Percentiles rank a stretch among this genome's conserved stretches.
These are phyloP conservation scores for Corythaeola cristata DNA, from an alignment of 2,113 vertebrate genomes.

Conservation along the genomic window DNA sequence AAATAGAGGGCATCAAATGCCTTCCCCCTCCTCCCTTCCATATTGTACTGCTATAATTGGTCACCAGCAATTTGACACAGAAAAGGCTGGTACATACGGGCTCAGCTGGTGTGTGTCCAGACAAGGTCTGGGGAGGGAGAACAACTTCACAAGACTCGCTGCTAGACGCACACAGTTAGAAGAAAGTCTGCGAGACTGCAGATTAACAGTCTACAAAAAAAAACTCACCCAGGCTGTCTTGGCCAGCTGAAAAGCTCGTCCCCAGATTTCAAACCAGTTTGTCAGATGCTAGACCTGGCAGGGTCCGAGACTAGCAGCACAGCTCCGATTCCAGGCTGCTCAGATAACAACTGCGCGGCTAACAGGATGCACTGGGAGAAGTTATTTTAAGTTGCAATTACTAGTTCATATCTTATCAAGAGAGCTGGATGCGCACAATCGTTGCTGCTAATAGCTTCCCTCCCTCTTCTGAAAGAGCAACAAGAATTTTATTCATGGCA, in stretches of 20 bases:
- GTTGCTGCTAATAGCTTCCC: background rate
- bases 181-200: background rate
- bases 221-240: background rate
- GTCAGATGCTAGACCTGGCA: background rate
- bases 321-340: background rate
- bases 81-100: accelerated
- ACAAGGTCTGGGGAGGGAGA: background rate
- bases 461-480: background rate
- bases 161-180: background rate
- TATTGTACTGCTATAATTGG: background rate
- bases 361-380: background rate
- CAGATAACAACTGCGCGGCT: background rate
- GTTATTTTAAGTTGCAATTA: conserved; percentile 36
- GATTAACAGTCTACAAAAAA: background rate
- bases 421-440: background rate
- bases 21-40: background rate
- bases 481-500: background rate
- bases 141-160: background rate
- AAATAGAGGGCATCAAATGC: background rate
- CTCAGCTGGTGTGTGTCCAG: accelerated
- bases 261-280: background rate
- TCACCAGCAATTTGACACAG: background rate
- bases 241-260: background rate
- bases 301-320: background rate
- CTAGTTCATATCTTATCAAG: background rate